Base-by-base conservation (phyloP, 2,113 vertebrate species). In the Felis chaus region DNA sequence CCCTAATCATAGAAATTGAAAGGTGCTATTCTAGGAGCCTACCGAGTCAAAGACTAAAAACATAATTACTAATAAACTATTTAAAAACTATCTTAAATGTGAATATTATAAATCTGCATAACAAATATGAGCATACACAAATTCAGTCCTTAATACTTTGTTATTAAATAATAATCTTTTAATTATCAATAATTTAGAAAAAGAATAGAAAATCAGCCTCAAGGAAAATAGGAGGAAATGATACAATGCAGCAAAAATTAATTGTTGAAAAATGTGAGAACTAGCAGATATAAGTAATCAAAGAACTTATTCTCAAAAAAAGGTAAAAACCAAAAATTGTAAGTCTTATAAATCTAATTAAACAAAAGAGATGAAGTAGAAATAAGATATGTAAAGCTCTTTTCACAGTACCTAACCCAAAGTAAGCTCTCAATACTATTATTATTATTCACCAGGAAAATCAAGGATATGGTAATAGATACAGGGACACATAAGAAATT, bases 361-460 rank as follows among this genome's bases (percentile, higher is more conserved):
- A 92, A 74, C 36, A 93, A 79, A 95, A 83, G 50, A 86, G 48
- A 79, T 18, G 16, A 81, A 83, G 79, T 78, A 90, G 29, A 92
- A 86, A 94, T 76, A 66, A 87, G 50, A 25, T 33, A 48, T 55
- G 11, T 36, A 78, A 83, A 81, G 41, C 50, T 63, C 5, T 31
- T 91, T 97, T 74, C 33, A 45, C 1, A 82, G 41, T 25, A 73
- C 13, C 53, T 82, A 76, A 61, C 3, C 18, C 48, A 48, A 92
- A 82, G 65, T 69, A 89, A 84, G 8, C 25, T 65, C n/a, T 80
- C 65, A 79, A 36, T 82, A 41, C 21, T 57, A 78, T 74, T 23
- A 65, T 13, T 81, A 29, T n/a, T 61, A 19, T 16, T 90, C 18
- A 45, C 50, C 69, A 45, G 91, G 50, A 79, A 76, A 76, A 95